Evolutionary conservation across 2,888 invertebrate species (phyloP).

Genomic region (Lomographa bimaculata): DNA sequence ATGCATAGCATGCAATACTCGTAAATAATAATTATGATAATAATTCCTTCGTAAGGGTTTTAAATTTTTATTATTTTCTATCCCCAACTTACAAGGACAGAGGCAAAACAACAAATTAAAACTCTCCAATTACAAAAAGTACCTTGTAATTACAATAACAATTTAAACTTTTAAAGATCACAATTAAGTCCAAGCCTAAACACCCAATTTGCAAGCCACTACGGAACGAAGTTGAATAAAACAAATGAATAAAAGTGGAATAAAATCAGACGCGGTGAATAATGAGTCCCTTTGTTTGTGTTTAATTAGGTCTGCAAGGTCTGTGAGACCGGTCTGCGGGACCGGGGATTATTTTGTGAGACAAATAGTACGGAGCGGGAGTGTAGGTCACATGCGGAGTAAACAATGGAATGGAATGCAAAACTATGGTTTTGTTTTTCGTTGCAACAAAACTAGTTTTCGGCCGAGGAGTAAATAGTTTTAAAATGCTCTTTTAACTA

Average conservation of each 20-base stretch:
- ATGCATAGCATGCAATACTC: too few species aligned
- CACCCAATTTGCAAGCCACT: conserved; percentile 12
- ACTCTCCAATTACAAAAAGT: too few species aligned
- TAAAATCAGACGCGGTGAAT: conserved; percentile 33
- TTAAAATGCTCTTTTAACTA: too few species aligned
- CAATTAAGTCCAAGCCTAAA: conserved; percentile 16
- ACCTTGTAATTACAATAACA: conserved; percentile 16
- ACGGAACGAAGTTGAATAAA: conserved; percentile 6
- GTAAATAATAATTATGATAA: too few species aligned
- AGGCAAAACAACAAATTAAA: too few species aligned
- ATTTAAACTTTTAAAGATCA: conserved; percentile 18
- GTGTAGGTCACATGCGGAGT: background rate
- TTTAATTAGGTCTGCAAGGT: conserved; percentile 30
- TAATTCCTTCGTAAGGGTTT: too few species aligned
- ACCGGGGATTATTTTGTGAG: conserved; percentile 2
- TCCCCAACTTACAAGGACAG: too few species aligned
- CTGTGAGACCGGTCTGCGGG: conserved; percentile 4
- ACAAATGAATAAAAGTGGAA: conserved; percentile 27
- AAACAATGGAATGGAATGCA: too few species aligned
- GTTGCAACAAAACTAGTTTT: too few species aligned
- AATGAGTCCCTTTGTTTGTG: conserved; percentile 34
- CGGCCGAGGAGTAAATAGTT: too few species aligned
- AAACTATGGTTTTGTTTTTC: too few species aligned
- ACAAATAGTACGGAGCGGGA: conserved; percentile 3
- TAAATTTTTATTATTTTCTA: too few species aligned